phyloP scores from a whole-genome alignment of 2,113 vertebrate species.

The Gavia stellata region DNA sequence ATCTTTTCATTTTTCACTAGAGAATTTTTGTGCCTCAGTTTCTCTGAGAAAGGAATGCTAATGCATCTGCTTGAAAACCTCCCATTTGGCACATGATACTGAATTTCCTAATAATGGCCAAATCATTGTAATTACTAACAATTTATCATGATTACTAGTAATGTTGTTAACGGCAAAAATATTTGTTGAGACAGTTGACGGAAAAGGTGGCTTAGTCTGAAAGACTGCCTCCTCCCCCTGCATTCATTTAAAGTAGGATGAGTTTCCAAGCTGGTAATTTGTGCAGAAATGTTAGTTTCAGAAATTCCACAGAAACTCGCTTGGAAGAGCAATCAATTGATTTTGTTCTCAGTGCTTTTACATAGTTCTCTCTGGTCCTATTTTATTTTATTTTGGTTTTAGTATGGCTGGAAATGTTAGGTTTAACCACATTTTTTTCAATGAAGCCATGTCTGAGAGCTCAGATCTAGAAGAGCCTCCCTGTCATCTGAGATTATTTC shows the following conservation, averaged over 20 bases:
- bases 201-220: neutral
- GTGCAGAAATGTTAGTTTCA: neutral
- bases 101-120: neutral
- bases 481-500: constrained; percentile 12
- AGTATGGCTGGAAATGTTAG: neutral
- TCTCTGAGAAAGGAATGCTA: neutral
- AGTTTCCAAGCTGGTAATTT: neutral
- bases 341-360: neutral
- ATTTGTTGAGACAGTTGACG: neutral
- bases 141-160: neutral
- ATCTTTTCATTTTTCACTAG: neutral
- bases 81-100: neutral
- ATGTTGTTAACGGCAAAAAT: neutral
- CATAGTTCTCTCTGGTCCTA: neutral
- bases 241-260: neutral
- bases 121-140: neutral
- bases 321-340: neutral
- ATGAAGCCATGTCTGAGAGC: neutral
- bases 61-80: neutral
- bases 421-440: neutral
- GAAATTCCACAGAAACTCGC: neutral
- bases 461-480: neutral
- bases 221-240: neutral
- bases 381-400: neutral
- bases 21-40: neutral